phyloP scores from a whole-genome alignment of 2,113 vertebrate genomes.

The Brachypteracias leptosomus region DNA sequence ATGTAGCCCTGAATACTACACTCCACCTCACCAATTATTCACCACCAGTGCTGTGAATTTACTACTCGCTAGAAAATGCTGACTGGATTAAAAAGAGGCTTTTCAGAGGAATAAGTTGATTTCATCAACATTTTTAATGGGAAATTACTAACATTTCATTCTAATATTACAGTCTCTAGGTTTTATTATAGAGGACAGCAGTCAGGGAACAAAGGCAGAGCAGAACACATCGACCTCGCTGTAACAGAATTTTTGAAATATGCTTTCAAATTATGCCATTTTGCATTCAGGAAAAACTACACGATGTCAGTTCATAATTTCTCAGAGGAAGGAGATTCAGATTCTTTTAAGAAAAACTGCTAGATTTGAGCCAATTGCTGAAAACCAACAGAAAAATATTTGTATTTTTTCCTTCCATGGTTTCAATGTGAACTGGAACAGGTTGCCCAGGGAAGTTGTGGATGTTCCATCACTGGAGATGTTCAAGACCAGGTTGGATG shows the following conservation, averaged over 20 bases:
- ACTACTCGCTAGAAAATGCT: neutral
- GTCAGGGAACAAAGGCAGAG: neutral
- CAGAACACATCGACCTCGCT: neutral
- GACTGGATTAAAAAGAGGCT: neutral
- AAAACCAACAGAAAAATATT: neutral
- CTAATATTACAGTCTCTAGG: neutral
- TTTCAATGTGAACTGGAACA: neutral
- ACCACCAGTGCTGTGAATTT: conserved; percentile 20
- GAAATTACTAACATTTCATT: conserved; percentile 18
- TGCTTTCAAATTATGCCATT: neutral
- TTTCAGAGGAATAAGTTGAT: conserved; percentile 16
- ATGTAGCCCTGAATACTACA: neutral
- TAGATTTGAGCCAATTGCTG: neutral
- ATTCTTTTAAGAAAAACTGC: neutral
- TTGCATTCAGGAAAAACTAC: neutral
- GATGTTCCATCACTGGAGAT: too few relatives aligned
- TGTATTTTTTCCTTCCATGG: neutral
- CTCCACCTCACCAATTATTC: conserved; percentile 25
- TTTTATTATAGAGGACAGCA: neutral
- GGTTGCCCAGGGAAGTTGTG: too few relatives aligned
- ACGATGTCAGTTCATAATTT: neutral
- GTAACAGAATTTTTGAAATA: neutral
- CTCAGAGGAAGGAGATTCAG: neutral
- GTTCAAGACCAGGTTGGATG: too few relatives aligned
- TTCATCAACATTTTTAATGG: conserved; percentile 24